Percentiles rank a stretch among this genome's conserved stretches.
Evolutionary conservation across 2,888 invertebrate genomes (phyloP).

Genomic region (Pomacea canaliculata): DNA sequence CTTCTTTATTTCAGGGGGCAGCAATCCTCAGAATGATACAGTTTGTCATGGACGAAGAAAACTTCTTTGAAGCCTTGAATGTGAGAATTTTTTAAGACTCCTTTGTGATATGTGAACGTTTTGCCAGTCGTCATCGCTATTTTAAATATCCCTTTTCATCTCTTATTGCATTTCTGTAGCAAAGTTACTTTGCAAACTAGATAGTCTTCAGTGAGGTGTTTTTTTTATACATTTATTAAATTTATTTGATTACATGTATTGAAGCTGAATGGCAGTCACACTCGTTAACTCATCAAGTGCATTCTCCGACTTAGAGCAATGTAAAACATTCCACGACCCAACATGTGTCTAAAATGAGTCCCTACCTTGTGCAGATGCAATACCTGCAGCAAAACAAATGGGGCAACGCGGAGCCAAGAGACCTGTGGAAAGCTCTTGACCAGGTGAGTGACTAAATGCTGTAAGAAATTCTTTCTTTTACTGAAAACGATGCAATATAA

Average conservation of each 20-base stretch:
- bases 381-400: slow-evolving; percentile 12
- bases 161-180: not conserved
- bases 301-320: no score
- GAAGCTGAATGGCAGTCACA: no score
- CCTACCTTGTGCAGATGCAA: not conserved
- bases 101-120: not conserved
- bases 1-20: slow-evolving; percentile 74
- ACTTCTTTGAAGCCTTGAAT: slow-evolving; percentile 78
- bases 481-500: no score
- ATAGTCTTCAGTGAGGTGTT: not conserved
- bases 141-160: not conserved
- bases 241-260: no score
- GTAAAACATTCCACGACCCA: no score
- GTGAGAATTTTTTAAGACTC: slow-evolving; percentile 40
- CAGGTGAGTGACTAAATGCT: slow-evolving; percentile 67
- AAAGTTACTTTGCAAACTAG: not conserved
- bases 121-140: not conserved
- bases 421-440: slow-evolving; percentile 82
- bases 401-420: slow-evolving; percentile 70
- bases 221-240: no score
- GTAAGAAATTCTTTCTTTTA: no score
- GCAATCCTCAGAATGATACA: slow-evolving; percentile 92
- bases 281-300: no score
- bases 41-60: slow-evolving; percentile 82
- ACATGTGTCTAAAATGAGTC: no score